phyloP scores from a whole-genome alignment of 2,113 vertebrate species.

The Mellivora capensis region DNA sequence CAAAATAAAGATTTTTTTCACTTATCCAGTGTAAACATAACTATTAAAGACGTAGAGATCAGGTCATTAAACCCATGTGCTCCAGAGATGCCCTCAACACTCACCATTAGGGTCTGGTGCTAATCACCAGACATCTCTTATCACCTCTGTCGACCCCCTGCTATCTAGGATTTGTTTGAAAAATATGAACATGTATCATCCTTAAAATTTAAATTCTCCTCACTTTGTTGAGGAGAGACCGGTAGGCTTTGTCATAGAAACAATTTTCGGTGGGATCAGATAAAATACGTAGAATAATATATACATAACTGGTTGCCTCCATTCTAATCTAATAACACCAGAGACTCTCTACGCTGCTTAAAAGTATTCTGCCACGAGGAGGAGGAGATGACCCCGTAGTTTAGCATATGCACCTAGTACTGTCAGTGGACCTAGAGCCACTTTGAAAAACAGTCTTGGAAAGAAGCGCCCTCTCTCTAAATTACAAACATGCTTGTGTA shows the following conservation, averaged over 20 bases:
- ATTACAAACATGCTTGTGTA: slow-evolving; percentile 36
- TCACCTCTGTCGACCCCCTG: neutral
- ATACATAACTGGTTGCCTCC: neutral
- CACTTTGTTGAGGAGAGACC: neutral
- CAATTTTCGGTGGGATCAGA: neutral
- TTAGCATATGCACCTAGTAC: neutral
- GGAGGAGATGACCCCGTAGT: neutral
- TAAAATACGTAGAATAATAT: neutral
- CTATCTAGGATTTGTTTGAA: slow-evolving; percentile 40
- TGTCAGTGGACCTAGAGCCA: neutral
- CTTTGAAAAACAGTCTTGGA: neutral
- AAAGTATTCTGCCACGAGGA: neutral
- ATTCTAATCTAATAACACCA: neutral
- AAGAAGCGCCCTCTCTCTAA: slow-evolving; percentile 36
- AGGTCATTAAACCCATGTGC: neutral
- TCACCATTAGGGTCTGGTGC: neutral
- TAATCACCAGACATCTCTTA: slow-evolving; percentile 45
- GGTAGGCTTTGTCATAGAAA: neutral
- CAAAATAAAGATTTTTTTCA: neutral
- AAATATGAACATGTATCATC: slow-evolving; percentile 21
- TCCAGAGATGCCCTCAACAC: neutral
- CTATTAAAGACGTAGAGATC: neutral
- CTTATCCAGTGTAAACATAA: neutral
- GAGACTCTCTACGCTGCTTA: neutral
- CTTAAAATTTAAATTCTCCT: slow-evolving; percentile 40